phyloP scores from a whole-genome alignment of 2,113 vertebrate genomes.

The Raja brachyura region DNA sequence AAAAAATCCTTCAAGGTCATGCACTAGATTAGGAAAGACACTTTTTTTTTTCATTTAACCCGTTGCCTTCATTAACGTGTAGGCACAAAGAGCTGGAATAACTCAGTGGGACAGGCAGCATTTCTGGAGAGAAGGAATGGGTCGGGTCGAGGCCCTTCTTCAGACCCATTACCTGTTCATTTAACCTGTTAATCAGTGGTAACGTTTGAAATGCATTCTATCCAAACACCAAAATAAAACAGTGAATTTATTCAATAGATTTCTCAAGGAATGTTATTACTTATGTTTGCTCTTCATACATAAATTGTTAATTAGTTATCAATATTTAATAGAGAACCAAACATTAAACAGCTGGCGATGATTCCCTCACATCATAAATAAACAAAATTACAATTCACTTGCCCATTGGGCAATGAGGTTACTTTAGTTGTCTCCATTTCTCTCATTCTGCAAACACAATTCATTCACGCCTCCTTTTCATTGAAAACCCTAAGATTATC shows the following conservation, averaged over 20 bases:
- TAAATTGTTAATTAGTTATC: no score
- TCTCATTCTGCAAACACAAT: not conserved
- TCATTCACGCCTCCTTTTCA: not conserved
- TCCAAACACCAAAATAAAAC: not conserved
- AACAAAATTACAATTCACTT: not conserved
- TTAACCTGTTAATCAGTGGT: no score
- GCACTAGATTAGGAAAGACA: not conserved
- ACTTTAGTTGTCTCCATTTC: not conserved
- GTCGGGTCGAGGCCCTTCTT: no score
- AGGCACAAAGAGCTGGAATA: no score
- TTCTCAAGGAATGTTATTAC: no score
- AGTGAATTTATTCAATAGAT: not conserved
- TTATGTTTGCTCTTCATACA: no score
- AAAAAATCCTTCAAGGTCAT: not conserved
- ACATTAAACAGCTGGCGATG: not conserved
- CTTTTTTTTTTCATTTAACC: not conserved
- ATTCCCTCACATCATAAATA: not conserved
- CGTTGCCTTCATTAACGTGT: not conserved
- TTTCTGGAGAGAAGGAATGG: no score
- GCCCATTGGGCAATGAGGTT: no score
- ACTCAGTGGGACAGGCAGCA: no score
- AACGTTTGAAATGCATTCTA: not conserved
- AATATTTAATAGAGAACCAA: no score
- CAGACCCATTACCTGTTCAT: no score
- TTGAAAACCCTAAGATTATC: not conserved